Percentiles rank a stretch among this genome's conserved stretches.
Conservation (phyloP, 2,113 vertebrate species). For the Chloropsis cyanopogon region DNA sequence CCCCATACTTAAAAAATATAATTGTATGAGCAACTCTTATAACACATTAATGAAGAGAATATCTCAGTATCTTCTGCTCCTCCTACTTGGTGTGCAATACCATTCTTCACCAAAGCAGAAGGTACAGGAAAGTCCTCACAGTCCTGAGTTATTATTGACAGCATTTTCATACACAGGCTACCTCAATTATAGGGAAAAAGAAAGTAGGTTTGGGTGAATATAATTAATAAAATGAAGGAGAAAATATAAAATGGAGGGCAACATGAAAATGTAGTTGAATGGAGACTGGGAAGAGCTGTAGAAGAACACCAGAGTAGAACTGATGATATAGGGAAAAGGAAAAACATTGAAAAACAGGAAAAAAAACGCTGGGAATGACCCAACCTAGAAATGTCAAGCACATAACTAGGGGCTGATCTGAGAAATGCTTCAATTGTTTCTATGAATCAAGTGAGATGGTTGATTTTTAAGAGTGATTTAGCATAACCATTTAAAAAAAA, state of each 20-base stretch:
- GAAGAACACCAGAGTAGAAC: background rate
- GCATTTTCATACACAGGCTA: background rate
- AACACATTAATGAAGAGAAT: background rate
- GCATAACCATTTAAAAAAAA: background rate
- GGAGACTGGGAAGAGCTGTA: background rate
- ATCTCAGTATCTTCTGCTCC: background rate
- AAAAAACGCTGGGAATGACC: background rate
- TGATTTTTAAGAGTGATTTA: background rate
- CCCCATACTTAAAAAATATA: slow-evolving; percentile 34
- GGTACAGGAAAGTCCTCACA: background rate
- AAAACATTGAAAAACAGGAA: background rate
- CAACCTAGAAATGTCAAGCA: background rate
- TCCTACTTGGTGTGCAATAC: background rate
- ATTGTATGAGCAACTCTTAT: slow-evolving; percentile 23
- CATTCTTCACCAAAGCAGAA: background rate
- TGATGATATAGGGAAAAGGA: background rate
- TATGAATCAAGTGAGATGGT: background rate
- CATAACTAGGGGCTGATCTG: background rate
- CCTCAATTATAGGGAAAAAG: background rate
- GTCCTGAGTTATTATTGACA: background rate
- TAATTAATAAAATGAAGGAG: background rate
- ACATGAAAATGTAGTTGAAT: background rate
- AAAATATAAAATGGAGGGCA: background rate
- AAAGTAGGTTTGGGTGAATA: background rate
- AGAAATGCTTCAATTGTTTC: background rate